These are phyloP conservation scores for Drosophila buzzatii DNA, from an alignment of 2,888 invertebrate genomes.

Conservation along the genomic window DNA sequence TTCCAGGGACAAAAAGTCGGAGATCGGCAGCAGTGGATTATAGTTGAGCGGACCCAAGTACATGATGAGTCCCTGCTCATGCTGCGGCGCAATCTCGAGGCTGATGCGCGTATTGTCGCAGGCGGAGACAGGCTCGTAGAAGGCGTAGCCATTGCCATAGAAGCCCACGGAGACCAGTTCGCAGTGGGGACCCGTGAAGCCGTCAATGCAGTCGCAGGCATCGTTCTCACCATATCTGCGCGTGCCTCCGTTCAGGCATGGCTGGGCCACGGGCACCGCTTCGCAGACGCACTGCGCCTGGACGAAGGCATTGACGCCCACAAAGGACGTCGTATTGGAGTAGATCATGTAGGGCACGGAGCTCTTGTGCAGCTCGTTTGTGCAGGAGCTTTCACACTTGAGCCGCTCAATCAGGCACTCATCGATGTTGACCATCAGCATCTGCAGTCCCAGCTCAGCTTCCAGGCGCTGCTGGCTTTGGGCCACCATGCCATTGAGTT, in stretches of 20 bases:
- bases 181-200: conserved; percentile 94
- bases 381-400: conserved; percentile 91
- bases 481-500: conserved; percentile 93
- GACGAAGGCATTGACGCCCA: conserved; percentile 94
- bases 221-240: conserved; percentile 87
- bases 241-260: conserved; percentile 92
- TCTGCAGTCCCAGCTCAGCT: conserved; percentile 89
- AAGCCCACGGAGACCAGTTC: conserved; percentile 95
- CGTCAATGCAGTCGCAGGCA: conserved; percentile 92
- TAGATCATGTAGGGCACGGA: conserved; percentile 93
- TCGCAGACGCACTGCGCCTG: conserved; percentile 91
- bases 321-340: conserved; percentile 96
- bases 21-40: conserved; percentile 88
- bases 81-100: conserved; percentile 92
- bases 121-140: conserved; percentile 94
- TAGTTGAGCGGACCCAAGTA: conserved; percentile 93
- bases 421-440: conserved; percentile 96
- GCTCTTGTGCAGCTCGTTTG: conserved; percentile 91
- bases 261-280: conserved; percentile 54
- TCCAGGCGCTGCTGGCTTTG: conserved; percentile 90
- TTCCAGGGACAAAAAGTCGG: conserved; percentile 96
- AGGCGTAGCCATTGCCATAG: conserved; percentile 95
- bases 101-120: conserved; percentile 94
- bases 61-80: conserved; percentile 93
- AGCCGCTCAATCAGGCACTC: conserved; percentile 93